These are phyloP conservation scores for Pantala flavescens DNA, from an alignment of 1,140 invertebrate genomes.

Conservation along the genomic window DNA sequence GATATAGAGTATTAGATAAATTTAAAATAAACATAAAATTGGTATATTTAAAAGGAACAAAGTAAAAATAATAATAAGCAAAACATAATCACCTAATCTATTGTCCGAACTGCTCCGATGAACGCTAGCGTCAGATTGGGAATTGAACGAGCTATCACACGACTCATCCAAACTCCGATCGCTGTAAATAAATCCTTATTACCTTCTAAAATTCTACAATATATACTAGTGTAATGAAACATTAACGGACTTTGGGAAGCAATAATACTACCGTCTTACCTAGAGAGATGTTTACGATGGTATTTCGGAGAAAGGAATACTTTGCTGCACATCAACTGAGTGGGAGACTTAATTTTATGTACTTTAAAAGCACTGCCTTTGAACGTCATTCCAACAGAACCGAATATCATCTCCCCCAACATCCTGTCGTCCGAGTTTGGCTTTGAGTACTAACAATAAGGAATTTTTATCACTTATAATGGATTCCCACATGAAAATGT, in stretches of 20 bases:
- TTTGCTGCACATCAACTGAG: slow-evolving; percentile 62
- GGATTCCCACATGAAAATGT: neutral
- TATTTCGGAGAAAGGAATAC: slow-evolving; percentile 47
- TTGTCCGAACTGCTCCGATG: slow-evolving; percentile 20
- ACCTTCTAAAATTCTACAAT: too few species aligned
- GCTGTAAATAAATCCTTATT: slow-evolving; percentile 21
- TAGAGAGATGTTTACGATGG: neutral
- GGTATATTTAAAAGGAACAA: too few species aligned
- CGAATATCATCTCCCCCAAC: slow-evolving; percentile 82
- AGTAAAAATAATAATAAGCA: too few species aligned
- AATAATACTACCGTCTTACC: neutral
- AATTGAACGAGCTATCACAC: slow-evolving; percentile 28
- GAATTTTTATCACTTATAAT: neutral
- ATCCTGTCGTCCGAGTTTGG: slow-evolving; percentile 55
- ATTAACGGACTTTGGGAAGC: too few species aligned
- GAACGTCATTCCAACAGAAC: slow-evolving; percentile 75
- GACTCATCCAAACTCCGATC: slow-evolving; percentile 29
- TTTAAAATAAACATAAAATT: too few species aligned
- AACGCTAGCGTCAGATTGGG: slow-evolving; percentile 26
- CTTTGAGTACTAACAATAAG: slow-evolving; percentile 24
- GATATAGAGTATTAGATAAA: too few species aligned
- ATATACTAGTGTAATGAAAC: too few species aligned
- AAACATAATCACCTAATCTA: slow-evolving; percentile 22
- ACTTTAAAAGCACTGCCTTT: slow-evolving; percentile 70
- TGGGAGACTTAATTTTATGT: slow-evolving; percentile 51